Base-by-base conservation (phyloP, 2,113 vertebrate genomes). In the Coptodon bakossiorum region DNA sequence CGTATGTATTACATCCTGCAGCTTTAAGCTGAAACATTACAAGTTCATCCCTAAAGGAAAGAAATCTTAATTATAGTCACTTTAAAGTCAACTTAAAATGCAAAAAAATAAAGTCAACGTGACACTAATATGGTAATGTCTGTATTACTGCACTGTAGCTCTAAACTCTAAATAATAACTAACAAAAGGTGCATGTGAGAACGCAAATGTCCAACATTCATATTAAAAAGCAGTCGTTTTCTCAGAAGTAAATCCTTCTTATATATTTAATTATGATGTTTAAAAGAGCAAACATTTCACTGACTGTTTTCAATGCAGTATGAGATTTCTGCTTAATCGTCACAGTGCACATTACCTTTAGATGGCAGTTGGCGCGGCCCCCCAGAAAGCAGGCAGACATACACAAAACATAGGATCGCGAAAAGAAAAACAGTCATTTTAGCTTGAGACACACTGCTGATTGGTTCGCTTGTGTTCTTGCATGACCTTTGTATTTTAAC, bases 1-100 rank as follows among this genome's bases (percentile, higher is more conserved):
- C 82, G 40, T 36, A 80, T 89, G 54, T 88, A 43, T 82, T 88
- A 84, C 24, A 86, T 91, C 80, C 84, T 84, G 43, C 56, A 73
- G 71, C 53, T 85, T 53, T 38, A 71, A 84, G 84, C 36, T 54
- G 80, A 81, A 82, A 83, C 19, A 73, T 80, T 56, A 84, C 56
- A 84, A 73, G 22, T 78, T 66, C 63, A 78, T 76, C 36, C 85
- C 63, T 63, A 71, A 22, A 89, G 29, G 84, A 73, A 73, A 88
- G 29, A 88, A 73, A 81, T 40, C 16, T 88, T n/a, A 63, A 73
- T 52, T 78, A 8, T 59, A 61, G 40, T 82, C 34, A 19, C 27
- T 87, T 89, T 54, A 66, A 56, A 73, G 12, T 86, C n/a, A 61
- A 82, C 27, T n/a, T 29, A 22, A 82, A 43, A 48, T 50, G 19